Evolutionary conservation across 2,113 vertebrate genomes (phyloP), one percentile per base, ranked within the genome.

Genomic region (Sceloporus undulatus): DNA sequence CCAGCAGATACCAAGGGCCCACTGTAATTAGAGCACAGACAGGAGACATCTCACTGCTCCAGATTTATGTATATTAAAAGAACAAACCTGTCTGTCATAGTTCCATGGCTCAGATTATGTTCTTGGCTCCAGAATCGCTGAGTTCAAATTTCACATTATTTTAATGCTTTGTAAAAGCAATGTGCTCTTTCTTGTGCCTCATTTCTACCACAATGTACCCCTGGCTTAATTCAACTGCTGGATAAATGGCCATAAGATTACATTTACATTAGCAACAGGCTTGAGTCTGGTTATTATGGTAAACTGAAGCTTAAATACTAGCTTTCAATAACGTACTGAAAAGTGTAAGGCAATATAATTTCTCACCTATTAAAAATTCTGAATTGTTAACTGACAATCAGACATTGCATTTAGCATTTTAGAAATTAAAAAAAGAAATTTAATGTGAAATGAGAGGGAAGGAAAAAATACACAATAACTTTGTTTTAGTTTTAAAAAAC

Each of bases 151-250:
- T 8, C 23, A 70, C 9, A 70, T 27, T 27, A 70, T 25, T 9
- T 70, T 29, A 70, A 70, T 71, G 9, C 27, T n/a, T 71, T 71
- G 6, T 11, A n/a, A 70, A 29, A 29, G 68, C 27, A 9, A 10
- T 11, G 27, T 71, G 25, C 7, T 29, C 68, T n/a, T 29, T 29
- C 68, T 80, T 88, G 84, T 84, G 0, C 0, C 70, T 93, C 68
- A 65, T 90, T 76, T 77, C 25, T 80, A 78, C 76, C 52, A 70
- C n/a, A 85, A 16, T 27, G 84, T 86, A 48, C 7, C 76, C 82
- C 74, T 75, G 62, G 71, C 86, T 82, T 62, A 92, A 73, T 1
- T 80, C 52, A 83, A 88, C 85, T 83, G 73, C 84, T 89, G 52
- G 29, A 87, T 85, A 23, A 18, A 66, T 85, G 89, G 89, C 68